A percentile compares a stretch with the other conserved stretches of the same genome.
Conservation (phyloP, 2,113 vertebrate species). For the Abramis brama region DNA sequence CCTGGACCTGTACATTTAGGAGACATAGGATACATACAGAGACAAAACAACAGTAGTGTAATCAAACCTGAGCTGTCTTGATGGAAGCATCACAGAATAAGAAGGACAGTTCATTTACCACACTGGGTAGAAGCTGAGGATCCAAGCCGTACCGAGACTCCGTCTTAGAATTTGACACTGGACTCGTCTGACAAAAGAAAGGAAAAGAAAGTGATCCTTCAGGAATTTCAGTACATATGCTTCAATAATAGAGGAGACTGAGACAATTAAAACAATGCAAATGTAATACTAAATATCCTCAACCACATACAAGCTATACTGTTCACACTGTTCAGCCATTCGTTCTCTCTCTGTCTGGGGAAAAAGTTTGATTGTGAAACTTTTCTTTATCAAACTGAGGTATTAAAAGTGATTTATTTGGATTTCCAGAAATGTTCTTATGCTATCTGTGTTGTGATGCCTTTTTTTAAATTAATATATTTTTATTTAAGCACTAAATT, state of each 20-base stretch:
- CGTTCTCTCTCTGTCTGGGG: not conserved
- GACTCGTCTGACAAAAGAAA: slow-evolving; percentile 51
- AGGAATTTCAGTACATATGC: not conserved
- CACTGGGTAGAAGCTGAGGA: slow-evolving; percentile 76
- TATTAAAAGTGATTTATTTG: not conserved
- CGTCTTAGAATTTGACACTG: slow-evolving; percentile 51
- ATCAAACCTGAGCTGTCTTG: not conserved
- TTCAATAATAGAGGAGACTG: not conserved
- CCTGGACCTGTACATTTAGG: slow-evolving; percentile 68
- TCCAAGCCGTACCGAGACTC: slow-evolving; percentile 79
- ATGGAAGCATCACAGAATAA: not conserved
- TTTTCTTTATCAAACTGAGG: not conserved
- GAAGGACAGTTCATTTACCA: slow-evolving; percentile 58
- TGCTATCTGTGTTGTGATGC: not conserved
- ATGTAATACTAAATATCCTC: not conserved
- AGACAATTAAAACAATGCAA: not conserved
- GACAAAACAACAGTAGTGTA: not conserved
- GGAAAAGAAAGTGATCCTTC: not conserved
- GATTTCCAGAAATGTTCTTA: not conserved
- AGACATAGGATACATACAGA: slow-evolving; percentile 11
- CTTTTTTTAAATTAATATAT: not conserved
- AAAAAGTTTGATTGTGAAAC: not conserved
- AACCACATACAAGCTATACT: not conserved
- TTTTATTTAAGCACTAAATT: not conserved
- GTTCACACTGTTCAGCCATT: not conserved